Evolutionary conservation across 1,140 invertebrate species (phyloP).

Genomic region (Acromyrmex echinatior): DNA sequence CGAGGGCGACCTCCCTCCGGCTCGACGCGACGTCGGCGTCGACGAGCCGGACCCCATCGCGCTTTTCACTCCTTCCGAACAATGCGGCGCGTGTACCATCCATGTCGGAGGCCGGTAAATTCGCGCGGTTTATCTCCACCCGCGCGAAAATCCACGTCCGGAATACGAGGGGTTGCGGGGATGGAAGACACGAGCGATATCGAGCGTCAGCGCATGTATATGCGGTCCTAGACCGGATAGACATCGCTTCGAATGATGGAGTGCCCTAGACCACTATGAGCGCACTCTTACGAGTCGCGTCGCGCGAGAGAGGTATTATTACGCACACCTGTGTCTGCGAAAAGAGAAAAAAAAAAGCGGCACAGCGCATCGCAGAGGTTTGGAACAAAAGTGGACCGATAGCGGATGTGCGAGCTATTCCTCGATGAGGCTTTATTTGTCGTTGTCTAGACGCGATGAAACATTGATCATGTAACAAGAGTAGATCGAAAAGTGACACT

Average conservation of each 20-base stretch:
- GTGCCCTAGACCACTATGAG: conserved; percentile 67
- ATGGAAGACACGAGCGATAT: conserved; percentile 8
- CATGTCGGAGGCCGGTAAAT: conserved; percentile 26
- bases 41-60: neutral
- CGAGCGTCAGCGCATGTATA: neutral
- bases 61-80: conserved; percentile 28
- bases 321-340: conserved; percentile 61
- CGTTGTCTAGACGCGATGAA: neutral
- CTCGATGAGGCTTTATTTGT: conserved; percentile 12
- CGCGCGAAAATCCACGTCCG: conserved; percentile 22
- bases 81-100: conserved; percentile 24
- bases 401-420: neutral
- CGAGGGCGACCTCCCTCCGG: conserved; percentile 4
- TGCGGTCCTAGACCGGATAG: conserved; percentile 64
- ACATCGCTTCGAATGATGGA: conserved; percentile 72
- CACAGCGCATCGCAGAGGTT: neutral
- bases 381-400: conserved; percentile 16
- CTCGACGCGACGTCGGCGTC: conserved; percentile 21
- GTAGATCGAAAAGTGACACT: neutral
- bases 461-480: neutral
- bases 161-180: neutral
- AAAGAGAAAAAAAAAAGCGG: neutral
- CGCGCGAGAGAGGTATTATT: conserved; percentile 67
- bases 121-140: conserved; percentile 44
- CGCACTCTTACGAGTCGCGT: conserved; percentile 26